phyloP scores from a whole-genome alignment of 2,888 invertebrate species.

The Acleris sparsana region DNA sequence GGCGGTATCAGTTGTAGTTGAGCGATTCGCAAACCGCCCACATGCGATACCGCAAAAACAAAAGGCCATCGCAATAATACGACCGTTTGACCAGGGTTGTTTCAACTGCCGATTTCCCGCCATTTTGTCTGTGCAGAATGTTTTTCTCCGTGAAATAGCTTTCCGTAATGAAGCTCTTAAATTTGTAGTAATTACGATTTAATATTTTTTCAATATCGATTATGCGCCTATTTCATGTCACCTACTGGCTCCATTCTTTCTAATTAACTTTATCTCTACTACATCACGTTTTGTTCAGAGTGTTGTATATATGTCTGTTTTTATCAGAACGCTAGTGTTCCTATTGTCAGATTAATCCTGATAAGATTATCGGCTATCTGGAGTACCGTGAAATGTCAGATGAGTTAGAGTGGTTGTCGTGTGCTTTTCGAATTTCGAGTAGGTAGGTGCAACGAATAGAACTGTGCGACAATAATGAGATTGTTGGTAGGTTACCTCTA shows the following conservation, averaged over 20 bases:
- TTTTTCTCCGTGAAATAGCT: too few relatives aligned
- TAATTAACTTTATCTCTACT: conserved; percentile 2
- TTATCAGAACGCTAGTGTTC: conserved; percentile 18
- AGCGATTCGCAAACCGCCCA: conserved; percentile 25
- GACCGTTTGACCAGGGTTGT: conserved; percentile 10
- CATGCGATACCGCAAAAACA: conserved; percentile 24
- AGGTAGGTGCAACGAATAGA: conserved; percentile 4
- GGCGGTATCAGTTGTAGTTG: conserved; percentile 20
- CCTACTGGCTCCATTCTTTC: too few relatives aligned
- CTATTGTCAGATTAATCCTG: conserved; percentile 30
- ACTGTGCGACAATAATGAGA: not conserved
- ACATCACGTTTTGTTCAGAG: conserved; percentile 1
- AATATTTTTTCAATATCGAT: too few relatives aligned
- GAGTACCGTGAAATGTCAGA: conserved; percentile 33
- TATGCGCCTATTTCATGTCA: too few relatives aligned
- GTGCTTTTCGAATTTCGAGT: conserved; percentile 21
- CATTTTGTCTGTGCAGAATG: not conserved
- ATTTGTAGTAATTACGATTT: too few relatives aligned
- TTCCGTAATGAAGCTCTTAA: too few relatives aligned
- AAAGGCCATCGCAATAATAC: conserved; percentile 23
- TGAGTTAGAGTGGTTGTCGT: conserved; percentile 25
- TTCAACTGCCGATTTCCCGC: not conserved
- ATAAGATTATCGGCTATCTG: conserved; percentile 34
- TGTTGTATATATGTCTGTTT: conserved; percentile 11
- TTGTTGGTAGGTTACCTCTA: not conserved